phyloP scores from a whole-genome alignment of 1,140 invertebrate species.

The Pachypsylla venusta region DNA sequence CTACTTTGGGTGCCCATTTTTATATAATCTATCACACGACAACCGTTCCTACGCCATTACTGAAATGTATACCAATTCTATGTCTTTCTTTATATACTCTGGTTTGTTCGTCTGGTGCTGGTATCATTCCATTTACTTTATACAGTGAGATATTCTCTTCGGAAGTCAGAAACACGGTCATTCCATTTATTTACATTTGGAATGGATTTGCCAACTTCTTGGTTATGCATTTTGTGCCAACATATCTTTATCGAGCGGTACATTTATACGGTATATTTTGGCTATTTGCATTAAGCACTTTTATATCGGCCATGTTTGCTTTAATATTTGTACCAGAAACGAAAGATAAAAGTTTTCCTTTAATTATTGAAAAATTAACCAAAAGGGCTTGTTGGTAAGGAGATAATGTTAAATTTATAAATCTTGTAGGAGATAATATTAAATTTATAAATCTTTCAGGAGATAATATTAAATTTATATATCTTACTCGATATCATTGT shows the following conservation, averaged over 20 bases:
- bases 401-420: no score
- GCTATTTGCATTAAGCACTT: background rate
- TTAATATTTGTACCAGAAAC: background rate
- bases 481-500: no score
- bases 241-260: background rate
- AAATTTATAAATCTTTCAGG: no score
- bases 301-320: background rate
- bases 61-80: background rate
- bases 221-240: background rate
- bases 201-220: background rate
- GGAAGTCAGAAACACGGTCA: background rate
- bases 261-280: background rate
- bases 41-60: background rate
- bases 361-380: background rate
- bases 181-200: slow-evolving; percentile 1
- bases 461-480: no score
- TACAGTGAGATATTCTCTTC: background rate
- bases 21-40: background rate
- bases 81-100: background rate
- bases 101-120: background rate
- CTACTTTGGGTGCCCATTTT: background rate
- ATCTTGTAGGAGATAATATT: no score
- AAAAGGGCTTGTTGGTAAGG: background rate
- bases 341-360: background rate
- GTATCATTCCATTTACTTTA: background rate